Evolutionary conservation across 1,140 invertebrate species (phyloP), one percentile per base, ranked within the genome.

Genomic region (Sinonovacula constricta): DNA sequence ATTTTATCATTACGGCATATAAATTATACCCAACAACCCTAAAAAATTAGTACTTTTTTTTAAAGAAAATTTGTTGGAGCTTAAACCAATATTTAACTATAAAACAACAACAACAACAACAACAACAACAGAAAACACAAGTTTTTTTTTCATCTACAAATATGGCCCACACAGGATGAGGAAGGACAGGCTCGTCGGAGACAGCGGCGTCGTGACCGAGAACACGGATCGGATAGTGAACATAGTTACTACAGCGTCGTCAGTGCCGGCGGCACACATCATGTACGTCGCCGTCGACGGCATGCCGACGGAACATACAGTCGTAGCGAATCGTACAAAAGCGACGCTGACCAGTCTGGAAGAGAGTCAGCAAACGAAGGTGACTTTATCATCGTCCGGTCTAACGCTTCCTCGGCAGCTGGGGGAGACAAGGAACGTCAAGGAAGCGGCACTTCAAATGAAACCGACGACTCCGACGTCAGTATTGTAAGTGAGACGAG

Each of bases 181-280:
- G 82, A 82, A 28, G 70, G 62, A 1, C 57, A 78, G 31, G 76
- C 75, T 15, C 76, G 70, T 49, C 70, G 66, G 36, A 82, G 81
- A 66, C 83, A 85, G 53, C 68, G 81, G 4, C 56, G 67, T 33
- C 3, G 82, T 63, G 59, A 83, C 30, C 51, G 82, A 30, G 72
- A 85, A 65, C 84, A 88, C 57, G 88, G 87, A 0, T 83, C 84
- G 54, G 90, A 87, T 66, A 89, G 88, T 56, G 90, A 87, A 2
- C 83, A 91, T 69, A 90, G 89, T 72, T 90, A 90, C 68, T 87
- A 81, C 62, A 90, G 90, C 77, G 88, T 89, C 22, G 84, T 87
- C 0, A 90, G 88, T 70, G 88, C 82, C 24, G 90, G 89, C 12
- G 90, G 89, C 5, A 90, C 89, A 5, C 68, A 74, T 5, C 72